phyloP scores from a whole-genome alignment of 2,797 vertebrate genomes.

The Odontamblyopus rebecca region DNA sequence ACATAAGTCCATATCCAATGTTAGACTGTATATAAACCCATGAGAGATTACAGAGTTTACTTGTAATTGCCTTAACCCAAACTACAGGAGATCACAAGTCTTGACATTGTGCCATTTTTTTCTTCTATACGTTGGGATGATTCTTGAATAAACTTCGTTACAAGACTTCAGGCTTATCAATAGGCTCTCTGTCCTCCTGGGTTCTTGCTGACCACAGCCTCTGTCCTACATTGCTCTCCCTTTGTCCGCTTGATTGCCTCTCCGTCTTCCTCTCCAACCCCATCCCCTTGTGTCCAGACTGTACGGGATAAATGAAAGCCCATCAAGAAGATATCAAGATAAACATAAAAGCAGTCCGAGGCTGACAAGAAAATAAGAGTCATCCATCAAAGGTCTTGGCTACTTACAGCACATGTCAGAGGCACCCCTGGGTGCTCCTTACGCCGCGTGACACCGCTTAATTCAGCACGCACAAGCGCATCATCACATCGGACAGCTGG shows the following conservation, averaged over 20 bases:
- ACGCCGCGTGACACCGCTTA: conserved; percentile 43
- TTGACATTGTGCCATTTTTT: no score
- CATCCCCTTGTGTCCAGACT: conserved; percentile 38
- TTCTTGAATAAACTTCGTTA: neutral
- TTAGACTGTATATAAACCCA: neutral
- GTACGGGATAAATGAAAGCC: conserved; percentile 65
- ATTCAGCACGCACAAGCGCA: conserved; percentile 58
- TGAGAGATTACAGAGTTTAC: neutral
- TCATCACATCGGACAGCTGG: conserved; percentile 53
- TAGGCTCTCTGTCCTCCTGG: conserved; percentile 2
- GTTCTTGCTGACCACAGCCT: conserved; percentile 9
- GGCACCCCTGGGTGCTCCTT: conserved; percentile 50
- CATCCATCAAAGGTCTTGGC: conserved; percentile 73
- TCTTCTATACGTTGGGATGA: no score
- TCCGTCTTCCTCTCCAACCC: conserved; percentile 3
- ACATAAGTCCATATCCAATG: neutral
- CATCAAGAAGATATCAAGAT: conserved; percentile 77
- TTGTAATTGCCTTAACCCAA: neutral
- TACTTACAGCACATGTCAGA: conserved; percentile 73
- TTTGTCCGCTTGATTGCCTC: conserved; percentile 31
- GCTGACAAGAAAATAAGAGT: conserved; percentile 81
- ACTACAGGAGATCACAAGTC: neutral
- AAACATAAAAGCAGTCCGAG: conserved; percentile 73
- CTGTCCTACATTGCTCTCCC: neutral
- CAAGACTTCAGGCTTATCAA: neutral